Evolutionary conservation across 2,888 invertebrate genomes (phyloP), one percentile per base, ranked within the genome.

Genomic region (Phorcus lineatus): DNA sequence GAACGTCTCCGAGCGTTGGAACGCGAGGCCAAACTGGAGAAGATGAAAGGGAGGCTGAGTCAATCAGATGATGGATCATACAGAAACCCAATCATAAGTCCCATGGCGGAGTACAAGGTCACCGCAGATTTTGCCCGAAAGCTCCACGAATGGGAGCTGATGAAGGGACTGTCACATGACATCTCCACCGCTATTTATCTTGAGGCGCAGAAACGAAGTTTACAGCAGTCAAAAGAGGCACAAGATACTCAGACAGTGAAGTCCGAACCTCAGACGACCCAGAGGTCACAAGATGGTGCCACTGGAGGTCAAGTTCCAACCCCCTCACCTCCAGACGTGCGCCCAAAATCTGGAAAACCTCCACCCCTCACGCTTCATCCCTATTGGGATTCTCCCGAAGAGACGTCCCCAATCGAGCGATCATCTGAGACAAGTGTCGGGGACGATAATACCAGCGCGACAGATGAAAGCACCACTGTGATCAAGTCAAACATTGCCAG

Each of bases 41-140:
- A 95, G 90, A 93, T 95, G 89, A 94, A 95, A 83, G 94, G 94
- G 80, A 94, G 95, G 4, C 94, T 95, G 81, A 95, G 95, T 57
- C 90, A 90, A 76, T 83, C 88, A 3, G 86, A 94, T 84, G 95
- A 95, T 0, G 96, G 97, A 0, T 96, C 96, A 80, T 96, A 97
- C 92, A 87, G 87, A 95, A 96, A 91, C 97, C 97, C 90, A 96
- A 97, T 94, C 96, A 81, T 89, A 0, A 86, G 88, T 81, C 89
- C 89, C 0, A 81, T 90, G 31, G 88, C 87, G 22, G 89, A 90
- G 74, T 88, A 90, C 66, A 90, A 95, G 6, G 97, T 97, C 86
- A 97, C 97, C 0, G 95, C 97, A 67, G 97, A 97, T 86, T 98
- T 98, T 92, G 97, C 97, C 0, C 95, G 96, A 36, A 97, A 97